phyloP scores from a whole-genome alignment of 2,797 vertebrate genomes.

The Gastrophryne carolinensis region DNA sequence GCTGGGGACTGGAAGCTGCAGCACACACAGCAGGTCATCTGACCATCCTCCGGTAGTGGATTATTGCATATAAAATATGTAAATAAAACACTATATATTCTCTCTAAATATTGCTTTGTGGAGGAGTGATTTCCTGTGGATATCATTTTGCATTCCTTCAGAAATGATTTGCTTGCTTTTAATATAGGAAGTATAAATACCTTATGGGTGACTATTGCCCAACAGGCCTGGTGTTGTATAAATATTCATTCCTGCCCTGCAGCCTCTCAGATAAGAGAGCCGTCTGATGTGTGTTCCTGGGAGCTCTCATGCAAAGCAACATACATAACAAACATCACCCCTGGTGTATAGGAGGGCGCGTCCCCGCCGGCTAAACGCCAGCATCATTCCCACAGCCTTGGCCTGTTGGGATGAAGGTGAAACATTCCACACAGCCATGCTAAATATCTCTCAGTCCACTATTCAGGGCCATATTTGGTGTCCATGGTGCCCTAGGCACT shows the following conservation, averaged over 20 bases:
- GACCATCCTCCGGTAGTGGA: too few species aligned
- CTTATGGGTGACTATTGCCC: not conserved
- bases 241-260: not conserved
- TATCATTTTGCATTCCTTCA: conserved; percentile 5
- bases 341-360: not conserved
- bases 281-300: not conserved
- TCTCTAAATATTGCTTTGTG: not conserved
- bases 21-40: too few species aligned
- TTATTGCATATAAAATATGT: too few species aligned
- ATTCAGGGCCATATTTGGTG: too few species aligned
- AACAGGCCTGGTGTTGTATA: not conserved
- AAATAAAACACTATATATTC: too few species aligned
- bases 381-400: not conserved
- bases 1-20: too few species aligned
- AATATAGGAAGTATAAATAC: not conserved
- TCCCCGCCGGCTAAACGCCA: not conserved
- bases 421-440: not conserved
- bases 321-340: not conserved
- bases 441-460: too few species aligned
- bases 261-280: not conserved
- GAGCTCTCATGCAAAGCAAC: not conserved
- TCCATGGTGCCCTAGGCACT: too few species aligned
- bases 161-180: not conserved
- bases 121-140: not conserved
- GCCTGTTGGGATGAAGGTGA: not conserved